Base-by-base conservation (phyloP, 2,113 vertebrate genomes). In the Anser brachyrhynchus region DNA sequence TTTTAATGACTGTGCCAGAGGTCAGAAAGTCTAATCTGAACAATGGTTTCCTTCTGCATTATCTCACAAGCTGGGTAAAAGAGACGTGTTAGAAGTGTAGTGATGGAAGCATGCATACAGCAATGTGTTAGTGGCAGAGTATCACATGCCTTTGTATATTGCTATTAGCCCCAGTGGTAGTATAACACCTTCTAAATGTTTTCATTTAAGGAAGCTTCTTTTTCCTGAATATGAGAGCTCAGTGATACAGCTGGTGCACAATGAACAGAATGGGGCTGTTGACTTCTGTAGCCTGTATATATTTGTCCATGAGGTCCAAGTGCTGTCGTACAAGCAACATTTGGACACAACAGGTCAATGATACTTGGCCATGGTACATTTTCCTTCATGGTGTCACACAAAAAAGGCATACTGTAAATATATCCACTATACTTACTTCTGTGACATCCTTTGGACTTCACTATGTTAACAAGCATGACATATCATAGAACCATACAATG, bases 291-390 rank as follows among this genome's bases (percentile, higher is more conserved):
- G 43, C 13, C 13, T n/a, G 4, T 21, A 25, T 13, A 6, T 10
- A 31, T 51, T 67, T 79, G 31, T 37, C 49, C 28, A 16, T 33
- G 57, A 86, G 31, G 43, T 51, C 28, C 10, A 35, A 37, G 67
- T 72, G 43, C 16, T 67, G 29, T 22, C 2, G 0, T 35, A 21
- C 0, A 0, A n/a, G 46, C n/a, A 66, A 33, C 0, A 0, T 49
- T 78, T 71, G 26, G 33, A 49, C 16, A 11, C 2, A 46, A 8
- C 29, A 78, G 22, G 14, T 49, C 70, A 43, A 46, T 54, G 31
- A n/a, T 33, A 28, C 29, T 54, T 84, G 51, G 3, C 26, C 15
- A 35, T 7, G 9, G 39, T n/a, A 65, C 23, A 12, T 33, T 70
- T 73, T 77, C 76, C 17, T 35, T 87, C 23, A 15, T 2, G 3